These are phyloP conservation scores for Plagodis dolabraria DNA, from an alignment of 2,888 invertebrate genomes.

Conservation along the genomic window DNA sequence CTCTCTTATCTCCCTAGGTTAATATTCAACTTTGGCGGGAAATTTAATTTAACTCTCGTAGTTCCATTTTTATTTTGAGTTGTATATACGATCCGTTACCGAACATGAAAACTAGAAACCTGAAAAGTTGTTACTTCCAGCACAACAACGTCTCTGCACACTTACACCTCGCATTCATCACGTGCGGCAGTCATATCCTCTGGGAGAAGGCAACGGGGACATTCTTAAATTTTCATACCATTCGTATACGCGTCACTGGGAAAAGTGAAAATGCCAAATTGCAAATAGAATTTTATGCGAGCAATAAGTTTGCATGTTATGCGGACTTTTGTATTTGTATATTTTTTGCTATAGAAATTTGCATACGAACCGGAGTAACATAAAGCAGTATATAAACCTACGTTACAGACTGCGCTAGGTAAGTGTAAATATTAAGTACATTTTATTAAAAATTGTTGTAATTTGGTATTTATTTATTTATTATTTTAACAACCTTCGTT, in stretches of 20 bases:
- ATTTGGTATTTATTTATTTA: too few relatives aligned
- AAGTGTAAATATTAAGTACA: too few relatives aligned
- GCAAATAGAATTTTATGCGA: conserved; percentile 64
- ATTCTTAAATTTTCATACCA: conserved; percentile 77
- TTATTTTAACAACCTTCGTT: too few relatives aligned
- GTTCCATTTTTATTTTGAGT: too few relatives aligned
- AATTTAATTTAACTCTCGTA: too few relatives aligned
- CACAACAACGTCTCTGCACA: conserved; percentile 26
- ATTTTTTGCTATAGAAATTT: conserved; percentile 8
- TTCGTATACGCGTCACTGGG: conserved; percentile 50
- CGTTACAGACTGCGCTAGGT: too few relatives aligned
- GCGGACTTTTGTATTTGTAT: conserved; percentile 1
- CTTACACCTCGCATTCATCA: conserved; percentile 61
- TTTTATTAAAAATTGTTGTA: too few relatives aligned
- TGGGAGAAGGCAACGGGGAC: conserved; percentile 61
- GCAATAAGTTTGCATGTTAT: conserved; percentile 33
- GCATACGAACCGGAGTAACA: background rate
- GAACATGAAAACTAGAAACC: too few relatives aligned
- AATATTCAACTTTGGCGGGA: too few relatives aligned
- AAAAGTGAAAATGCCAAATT: conserved; percentile 73
- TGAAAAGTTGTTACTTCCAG: conserved; percentile 37
- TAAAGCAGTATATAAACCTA: too few relatives aligned
- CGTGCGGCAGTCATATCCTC: conserved; percentile 65
- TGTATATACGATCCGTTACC: too few relatives aligned
- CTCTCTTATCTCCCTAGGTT: too few relatives aligned